These are phyloP conservation scores for Epiblema foenella DNA, from an alignment of 2,888 invertebrate species.

Conservation along the genomic window DNA sequence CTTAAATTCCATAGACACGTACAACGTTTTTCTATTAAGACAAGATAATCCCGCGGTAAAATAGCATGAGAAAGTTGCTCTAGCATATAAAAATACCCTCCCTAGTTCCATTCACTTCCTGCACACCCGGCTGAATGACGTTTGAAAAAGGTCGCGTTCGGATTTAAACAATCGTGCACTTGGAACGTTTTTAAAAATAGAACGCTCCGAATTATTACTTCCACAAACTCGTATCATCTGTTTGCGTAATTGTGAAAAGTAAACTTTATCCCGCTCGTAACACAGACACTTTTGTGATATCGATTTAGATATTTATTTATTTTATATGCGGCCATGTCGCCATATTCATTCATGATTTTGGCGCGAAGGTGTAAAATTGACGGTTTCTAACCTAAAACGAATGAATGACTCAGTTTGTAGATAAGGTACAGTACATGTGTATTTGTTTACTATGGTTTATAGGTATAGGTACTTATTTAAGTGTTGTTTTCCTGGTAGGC, in stretches of 20 bases:
- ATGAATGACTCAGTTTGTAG: slow-evolving; percentile 17
- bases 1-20: not conserved
- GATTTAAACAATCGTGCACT: slow-evolving; percentile 40
- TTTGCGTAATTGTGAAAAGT: not conserved
- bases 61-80: slow-evolving; percentile 61
- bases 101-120: slow-evolving; percentile 50
- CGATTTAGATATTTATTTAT: slow-evolving; percentile 55
- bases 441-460: slow-evolving; percentile 15
- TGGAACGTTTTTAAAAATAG: slow-evolving; percentile 24
- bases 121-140: slow-evolving; percentile 39
- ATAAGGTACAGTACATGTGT: slow-evolving; percentile 12
- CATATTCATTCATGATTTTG: slow-evolving; percentile 75
- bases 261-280: not conserved
- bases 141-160: slow-evolving; percentile 13
- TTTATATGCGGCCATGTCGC: slow-evolving; percentile 62
- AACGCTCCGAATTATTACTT: slow-evolving; percentile 14
- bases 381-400: not conserved
- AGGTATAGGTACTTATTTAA: not conserved
- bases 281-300: not conserved
- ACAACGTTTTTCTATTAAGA: slow-evolving; percentile 6
- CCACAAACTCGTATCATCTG: slow-evolving; percentile 1
- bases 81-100: slow-evolving; percentile 65
- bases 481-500: slow-evolving; percentile 10
- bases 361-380: slow-evolving; percentile 6
- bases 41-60: slow-evolving; percentile 53